Evolutionary conservation across 2,113 vertebrate species (phyloP).

Genomic region (Uria aalge): DNA sequence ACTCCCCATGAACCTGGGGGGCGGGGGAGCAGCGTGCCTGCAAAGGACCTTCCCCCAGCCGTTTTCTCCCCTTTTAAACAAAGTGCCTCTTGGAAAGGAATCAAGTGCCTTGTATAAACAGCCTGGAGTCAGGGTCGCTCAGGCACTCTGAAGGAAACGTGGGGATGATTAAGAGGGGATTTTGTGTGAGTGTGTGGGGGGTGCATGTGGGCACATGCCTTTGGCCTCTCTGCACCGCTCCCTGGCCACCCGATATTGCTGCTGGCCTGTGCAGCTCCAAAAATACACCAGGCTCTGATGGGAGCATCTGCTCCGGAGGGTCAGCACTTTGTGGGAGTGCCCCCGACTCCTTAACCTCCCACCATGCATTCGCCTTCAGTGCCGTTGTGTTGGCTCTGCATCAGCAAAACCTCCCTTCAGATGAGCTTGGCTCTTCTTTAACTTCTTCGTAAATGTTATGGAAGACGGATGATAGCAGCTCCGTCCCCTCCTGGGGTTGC

Average conservation of each 20-base stretch:
- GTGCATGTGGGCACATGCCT: not conserved
- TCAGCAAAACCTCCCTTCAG: not conserved
- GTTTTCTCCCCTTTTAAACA: not conserved
- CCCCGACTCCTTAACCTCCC: not conserved
- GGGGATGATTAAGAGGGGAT: not conserved
- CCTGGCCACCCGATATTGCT: not conserved
- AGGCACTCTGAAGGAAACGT: not conserved
- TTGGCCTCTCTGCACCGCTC: not conserved
- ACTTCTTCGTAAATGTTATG: accelerated
- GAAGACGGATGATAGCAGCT: not conserved
- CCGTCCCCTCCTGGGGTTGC: not conserved
- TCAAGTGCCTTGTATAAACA: constrained; percentile 4
- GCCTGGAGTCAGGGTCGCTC: not conserved
- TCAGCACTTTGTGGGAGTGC: not conserved
- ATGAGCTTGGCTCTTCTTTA: not conserved
- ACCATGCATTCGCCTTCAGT: accelerated
- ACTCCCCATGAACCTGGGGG: not conserved
- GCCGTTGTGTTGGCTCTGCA: accelerated
- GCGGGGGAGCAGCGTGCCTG: not conserved
- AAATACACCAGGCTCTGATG: not conserved
- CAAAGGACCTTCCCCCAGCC: not conserved
- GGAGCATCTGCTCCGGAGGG: not conserved
- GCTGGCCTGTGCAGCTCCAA: not conserved
- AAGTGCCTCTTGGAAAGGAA: not conserved
- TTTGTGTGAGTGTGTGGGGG: not conserved